Base-by-base conservation (phyloP, 2,797 vertebrate species). In the Darevskia nairensis region DNA sequence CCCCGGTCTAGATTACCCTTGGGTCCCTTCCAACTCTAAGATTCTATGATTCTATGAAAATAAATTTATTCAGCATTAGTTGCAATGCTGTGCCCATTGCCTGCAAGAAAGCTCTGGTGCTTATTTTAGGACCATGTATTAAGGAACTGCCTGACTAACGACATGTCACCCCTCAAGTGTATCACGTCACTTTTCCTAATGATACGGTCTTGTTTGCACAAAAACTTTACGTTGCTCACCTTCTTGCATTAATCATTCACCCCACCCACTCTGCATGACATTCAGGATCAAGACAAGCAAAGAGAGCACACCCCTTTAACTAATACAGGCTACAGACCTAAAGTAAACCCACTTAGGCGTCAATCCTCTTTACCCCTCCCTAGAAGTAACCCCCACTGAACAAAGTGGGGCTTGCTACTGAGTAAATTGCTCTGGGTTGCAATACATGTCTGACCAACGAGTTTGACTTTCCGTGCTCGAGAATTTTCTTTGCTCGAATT, bases 401-500 rank as follows among this genome's bases (percentile, higher is more conserved):
- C 15, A 41, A 39, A 41, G 55, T 23, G 39, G 32, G 50, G 64
- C 39, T 61, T 76, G 19, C 32, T 41, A 29, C 5, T 55, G 29
- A 50, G 61, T 59, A 84, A 66, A 44, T 35, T 27, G 32, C 72
- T 64, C 13, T 8, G 25, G 17, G 76, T 27, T 61, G 32, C 19
- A 9, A 4, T 41, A 50, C 50, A n/a, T 50, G n/a, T 29, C 8
- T 78, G 29, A 78, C 21, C 29, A 32, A 7, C 50, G 17, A 71
- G 3, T 82, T 7, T 82, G 66, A 32, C 15, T 23, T 71, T 71
- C 66, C 29, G 46, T n/a, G 17, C 15, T 69, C 19, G 41, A 69
- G 44, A 78, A 78, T 50, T 46, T 86, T 86, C 75, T 68, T 27
- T 78, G 59, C 23, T 55, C 39, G 29, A 86, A 78, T 55, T 79